Evolutionary conservation across 1,140 invertebrate species (phyloP), one percentile per base, ranked within the genome.

Genomic region (Aphidius ervi): DNA sequence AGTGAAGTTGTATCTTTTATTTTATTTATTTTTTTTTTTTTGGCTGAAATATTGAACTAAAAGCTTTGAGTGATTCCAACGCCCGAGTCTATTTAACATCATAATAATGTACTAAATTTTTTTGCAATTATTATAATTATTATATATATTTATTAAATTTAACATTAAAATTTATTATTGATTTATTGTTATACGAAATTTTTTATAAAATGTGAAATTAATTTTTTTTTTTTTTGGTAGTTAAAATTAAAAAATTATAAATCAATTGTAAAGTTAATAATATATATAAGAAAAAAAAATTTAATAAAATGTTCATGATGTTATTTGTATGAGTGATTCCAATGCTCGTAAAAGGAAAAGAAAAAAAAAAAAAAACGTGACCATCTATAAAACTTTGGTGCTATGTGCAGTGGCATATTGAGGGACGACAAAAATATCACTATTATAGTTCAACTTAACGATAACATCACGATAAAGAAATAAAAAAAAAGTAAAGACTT

Each of bases 261-360:
- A 31, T 31, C 23, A 31, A 31, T 31, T 31, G 23, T 31, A 3
- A 31, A 31, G 6, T 31, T 23, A 23, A 10, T 49, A 49, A 53
- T 10, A 7, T 16, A 16, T 16, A 8, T 53, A 6, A 9, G 1
- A 31, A 10, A 37, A 53, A 9, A 53, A 47, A 48, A 5, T 43
- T 4, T 43, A 43, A 10, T 7, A 4, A 10, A 43, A 8, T 43
- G 2, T 43, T 43, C 42, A 10, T 7, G 5, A 31, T 31, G 23
- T 6, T n/a, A 52, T n/a, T 48, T 6, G 42, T 39, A 9, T n/a
- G 47, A 42, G 75, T 75, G 75, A 77, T 74, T 77, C 73, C 71
- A 74, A 77, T 71, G 75, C 74, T 67, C 65, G 74, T 65, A 71
- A 6, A 41, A 62, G 56, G 53, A 9, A 55, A 41, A 62, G 56